phyloP scores from a whole-genome alignment of 2,113 vertebrate species.

The Anarhynchus alexandrinus region DNA sequence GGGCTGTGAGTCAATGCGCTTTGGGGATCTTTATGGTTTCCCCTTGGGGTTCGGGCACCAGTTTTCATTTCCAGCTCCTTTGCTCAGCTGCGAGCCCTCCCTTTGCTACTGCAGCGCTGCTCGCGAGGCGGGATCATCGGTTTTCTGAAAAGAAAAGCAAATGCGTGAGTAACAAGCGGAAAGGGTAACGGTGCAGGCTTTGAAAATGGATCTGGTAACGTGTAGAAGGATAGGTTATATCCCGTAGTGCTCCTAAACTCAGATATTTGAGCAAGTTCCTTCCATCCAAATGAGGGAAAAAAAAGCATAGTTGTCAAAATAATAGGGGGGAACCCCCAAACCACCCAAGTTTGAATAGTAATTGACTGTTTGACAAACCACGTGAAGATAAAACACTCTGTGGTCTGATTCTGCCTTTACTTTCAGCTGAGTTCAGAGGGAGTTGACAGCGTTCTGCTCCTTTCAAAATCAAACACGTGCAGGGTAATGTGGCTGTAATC shows the following conservation, averaged over 20 bases:
- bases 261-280: neutral
- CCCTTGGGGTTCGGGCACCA: neutral
- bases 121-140: neutral
- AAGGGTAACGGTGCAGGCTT: neutral
- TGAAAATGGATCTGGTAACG: neutral
- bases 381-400: neutral
- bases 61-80: neutral
- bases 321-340: neutral
- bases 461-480: neutral
- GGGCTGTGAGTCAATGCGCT: neutral
- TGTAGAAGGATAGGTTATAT: neutral
- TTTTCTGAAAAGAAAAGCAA: neutral
- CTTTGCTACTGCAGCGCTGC: neutral
- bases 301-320: neutral
- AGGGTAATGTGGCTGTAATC: neutral
- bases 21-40: neutral
- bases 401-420: neutral
- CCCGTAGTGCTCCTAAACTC: neutral
- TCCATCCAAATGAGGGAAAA: neutral
- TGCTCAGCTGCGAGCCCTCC: neutral
- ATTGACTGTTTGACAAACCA: neutral
- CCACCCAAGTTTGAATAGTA: neutral
- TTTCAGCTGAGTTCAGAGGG: neutral
- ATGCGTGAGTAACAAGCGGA: neutral
- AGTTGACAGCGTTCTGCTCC: neutral